Evolutionary conservation across 2,113 vertebrate species (phyloP).

Genomic region (Atractosteus spatula): DNA sequence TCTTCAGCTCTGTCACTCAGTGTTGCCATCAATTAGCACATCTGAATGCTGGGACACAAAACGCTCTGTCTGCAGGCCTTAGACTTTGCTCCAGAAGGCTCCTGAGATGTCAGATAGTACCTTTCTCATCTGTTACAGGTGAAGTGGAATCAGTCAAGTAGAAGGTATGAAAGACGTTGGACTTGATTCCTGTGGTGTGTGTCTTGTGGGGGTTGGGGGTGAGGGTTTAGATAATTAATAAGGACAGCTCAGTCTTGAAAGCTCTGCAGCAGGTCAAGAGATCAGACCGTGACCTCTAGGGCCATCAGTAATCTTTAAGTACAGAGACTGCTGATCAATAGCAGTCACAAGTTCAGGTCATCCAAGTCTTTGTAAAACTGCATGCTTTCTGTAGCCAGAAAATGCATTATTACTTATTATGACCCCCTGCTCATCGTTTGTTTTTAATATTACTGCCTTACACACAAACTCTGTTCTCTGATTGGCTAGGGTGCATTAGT

Average conservation of each 20-base stretch:
- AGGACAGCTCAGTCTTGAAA: neutral
- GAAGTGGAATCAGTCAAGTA: neutral
- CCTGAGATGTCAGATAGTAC: neutral
- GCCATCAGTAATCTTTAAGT: constrained; percentile 35
- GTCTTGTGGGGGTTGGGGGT: neutral
- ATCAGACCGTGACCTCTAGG: constrained; percentile 22
- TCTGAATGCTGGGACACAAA: neutral
- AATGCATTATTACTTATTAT: too few relatives aligned
- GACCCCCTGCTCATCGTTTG: too few relatives aligned
- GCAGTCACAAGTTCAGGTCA: constrained; percentile 5
- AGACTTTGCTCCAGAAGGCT: neutral
- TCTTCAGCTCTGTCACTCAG: neutral
- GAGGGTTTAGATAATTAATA: neutral
- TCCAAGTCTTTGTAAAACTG: neutral
- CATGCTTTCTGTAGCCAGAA: too few relatives aligned
- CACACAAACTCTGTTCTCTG: too few relatives aligned
- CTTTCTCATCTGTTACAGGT: neutral
- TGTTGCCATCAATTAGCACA: neutral
- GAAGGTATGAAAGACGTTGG: neutral
- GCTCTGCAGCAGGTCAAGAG: constrained; percentile 34
- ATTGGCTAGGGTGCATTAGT: too few relatives aligned
- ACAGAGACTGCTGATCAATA: constrained; percentile 34
- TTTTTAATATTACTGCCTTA: too few relatives aligned
- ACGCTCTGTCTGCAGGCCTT: neutral
- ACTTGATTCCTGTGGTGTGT: neutral